phyloP scores from a whole-genome alignment of 2,113 vertebrate species.

The Zapornia atra region DNA sequence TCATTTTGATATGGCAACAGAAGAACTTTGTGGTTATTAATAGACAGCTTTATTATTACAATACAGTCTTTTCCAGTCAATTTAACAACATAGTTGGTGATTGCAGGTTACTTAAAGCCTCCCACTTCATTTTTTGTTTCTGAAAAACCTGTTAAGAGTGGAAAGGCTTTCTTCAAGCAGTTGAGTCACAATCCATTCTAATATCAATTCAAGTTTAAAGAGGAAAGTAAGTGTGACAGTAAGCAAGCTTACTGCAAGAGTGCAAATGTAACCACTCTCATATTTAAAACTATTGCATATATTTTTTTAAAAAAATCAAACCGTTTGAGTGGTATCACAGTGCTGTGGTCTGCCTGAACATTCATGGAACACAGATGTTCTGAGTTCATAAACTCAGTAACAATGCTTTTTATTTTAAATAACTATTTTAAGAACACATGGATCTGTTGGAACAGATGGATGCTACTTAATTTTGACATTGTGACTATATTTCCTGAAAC shows the following conservation, averaged over 20 bases:
- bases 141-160: neutral
- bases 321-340: neutral
- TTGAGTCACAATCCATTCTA: conserved; percentile 10
- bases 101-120: neutral
- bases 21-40: neutral
- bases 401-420: neutral
- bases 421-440: neutral
- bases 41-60: conserved; percentile 58
- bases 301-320: neutral
- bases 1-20: neutral
- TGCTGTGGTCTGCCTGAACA: neutral
- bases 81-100: neutral
- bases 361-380: neutral
- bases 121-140: neutral
- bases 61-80: conserved; percentile 6
- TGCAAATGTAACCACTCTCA: neutral
- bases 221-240: neutral
- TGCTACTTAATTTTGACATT: neutral
- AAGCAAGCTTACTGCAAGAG: conserved; percentile 2
- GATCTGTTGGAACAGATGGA: neutral
- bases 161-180: conserved; percentile 2
- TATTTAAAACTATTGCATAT: neutral
- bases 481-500: neutral
- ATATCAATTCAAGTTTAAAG: conserved; percentile 25
- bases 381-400: neutral